Percentiles rank a stretch among this genome's conserved stretches.
phyloP scores from a whole-genome alignment of 2,888 invertebrate species.

The Mellilla xanthometata region DNA sequence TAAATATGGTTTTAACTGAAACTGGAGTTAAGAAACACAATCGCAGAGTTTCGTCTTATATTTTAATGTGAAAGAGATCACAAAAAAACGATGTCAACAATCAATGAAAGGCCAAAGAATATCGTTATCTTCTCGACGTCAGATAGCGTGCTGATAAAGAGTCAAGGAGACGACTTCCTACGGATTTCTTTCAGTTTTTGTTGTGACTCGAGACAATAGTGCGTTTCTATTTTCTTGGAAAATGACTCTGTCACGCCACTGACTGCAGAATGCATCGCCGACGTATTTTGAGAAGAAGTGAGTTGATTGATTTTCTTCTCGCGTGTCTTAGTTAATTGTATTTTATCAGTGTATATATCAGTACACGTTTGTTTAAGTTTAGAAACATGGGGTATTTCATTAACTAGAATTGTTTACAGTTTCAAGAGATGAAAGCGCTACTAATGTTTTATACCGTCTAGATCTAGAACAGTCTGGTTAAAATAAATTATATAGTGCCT shows the following conservation, averaged over 20 bases:
- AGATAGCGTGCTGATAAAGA: conserved; percentile 51
- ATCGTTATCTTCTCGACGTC: conserved; percentile 54
- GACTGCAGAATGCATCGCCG: conserved; percentile 49
- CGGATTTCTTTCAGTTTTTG: conserved; percentile 50
- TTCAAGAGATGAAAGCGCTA: too few species aligned
- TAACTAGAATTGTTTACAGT: too few species aligned
- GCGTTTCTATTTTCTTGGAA: conserved; percentile 40
- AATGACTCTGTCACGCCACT: conserved; percentile 42
- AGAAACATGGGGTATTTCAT: too few species aligned
- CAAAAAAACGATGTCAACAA: conserved; percentile 23
- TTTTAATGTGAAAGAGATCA: neutral
- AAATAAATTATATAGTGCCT: too few species aligned
- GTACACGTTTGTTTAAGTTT: too few species aligned
- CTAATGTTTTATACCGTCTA: too few species aligned
- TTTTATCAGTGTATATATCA: neutral
- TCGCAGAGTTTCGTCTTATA: too few species aligned
- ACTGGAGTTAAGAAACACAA: too few species aligned
- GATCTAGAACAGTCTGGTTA: too few species aligned
- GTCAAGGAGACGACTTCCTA: conserved; percentile 39
- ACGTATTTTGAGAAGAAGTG: conserved; percentile 49
- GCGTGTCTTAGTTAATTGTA: conserved; percentile 1
- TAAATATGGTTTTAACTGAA: too few species aligned
- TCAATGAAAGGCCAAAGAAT: conserved; percentile 31
- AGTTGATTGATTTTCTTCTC: conserved; percentile 25
- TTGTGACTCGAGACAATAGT: conserved; percentile 43